Percentiles rank a stretch among this genome's conserved stretches.
phyloP scores from a whole-genome alignment of 2,113 vertebrate species.

The Barbus barbus region DNA sequence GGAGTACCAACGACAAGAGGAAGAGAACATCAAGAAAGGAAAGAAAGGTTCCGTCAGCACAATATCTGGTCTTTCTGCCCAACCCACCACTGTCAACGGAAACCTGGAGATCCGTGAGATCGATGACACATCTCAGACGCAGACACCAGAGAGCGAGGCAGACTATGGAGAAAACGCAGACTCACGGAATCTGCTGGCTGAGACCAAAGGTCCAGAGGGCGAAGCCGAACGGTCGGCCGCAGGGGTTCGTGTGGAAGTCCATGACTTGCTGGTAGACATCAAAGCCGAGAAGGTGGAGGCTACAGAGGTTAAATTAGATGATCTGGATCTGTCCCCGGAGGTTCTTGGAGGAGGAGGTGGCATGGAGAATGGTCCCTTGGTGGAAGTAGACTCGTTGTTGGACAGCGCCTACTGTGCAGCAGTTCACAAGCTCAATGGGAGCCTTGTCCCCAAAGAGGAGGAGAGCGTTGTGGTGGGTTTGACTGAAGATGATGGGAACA shows the following conservation, averaged over 20 bases:
- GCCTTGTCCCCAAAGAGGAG: slow-evolving; percentile 84
- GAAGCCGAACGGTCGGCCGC: slow-evolving; percentile 68
- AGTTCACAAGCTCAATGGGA: slow-evolving; percentile 92
- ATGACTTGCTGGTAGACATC: slow-evolving; percentile 92
- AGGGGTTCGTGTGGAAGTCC: slow-evolving; percentile 93
- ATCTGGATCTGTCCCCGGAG: slow-evolving; percentile 95
- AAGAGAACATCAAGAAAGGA: slow-evolving; percentile 98
- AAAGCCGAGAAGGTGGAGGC: slow-evolving; percentile 99
- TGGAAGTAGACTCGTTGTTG: slow-evolving; percentile 93
- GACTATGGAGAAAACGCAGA: slow-evolving; percentile 89
- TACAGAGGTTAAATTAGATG: slow-evolving; percentile 96
- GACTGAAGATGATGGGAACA: slow-evolving; percentile 83
- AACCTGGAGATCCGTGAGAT: slow-evolving; percentile 90
- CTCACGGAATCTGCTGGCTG: slow-evolving; percentile 87
- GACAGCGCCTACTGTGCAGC: slow-evolving; percentile 95
- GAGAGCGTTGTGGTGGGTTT: slow-evolving; percentile 67
- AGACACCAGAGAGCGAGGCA: slow-evolving; percentile 95
- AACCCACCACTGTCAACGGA: slow-evolving; percentile 88
- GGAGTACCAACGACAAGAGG: slow-evolving; percentile 97
- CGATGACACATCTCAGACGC: slow-evolving; percentile 94
- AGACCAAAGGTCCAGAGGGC: slow-evolving; percentile 85
- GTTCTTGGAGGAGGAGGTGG: slow-evolving; percentile 84
- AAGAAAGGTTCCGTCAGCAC: slow-evolving; percentile 98
- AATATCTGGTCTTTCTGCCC: slow-evolving; percentile 94
- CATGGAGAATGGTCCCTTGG: slow-evolving; percentile 90